Conservation (phyloP, 1,140 invertebrate genomes). For the Hylaeus volcanicus region DNA sequence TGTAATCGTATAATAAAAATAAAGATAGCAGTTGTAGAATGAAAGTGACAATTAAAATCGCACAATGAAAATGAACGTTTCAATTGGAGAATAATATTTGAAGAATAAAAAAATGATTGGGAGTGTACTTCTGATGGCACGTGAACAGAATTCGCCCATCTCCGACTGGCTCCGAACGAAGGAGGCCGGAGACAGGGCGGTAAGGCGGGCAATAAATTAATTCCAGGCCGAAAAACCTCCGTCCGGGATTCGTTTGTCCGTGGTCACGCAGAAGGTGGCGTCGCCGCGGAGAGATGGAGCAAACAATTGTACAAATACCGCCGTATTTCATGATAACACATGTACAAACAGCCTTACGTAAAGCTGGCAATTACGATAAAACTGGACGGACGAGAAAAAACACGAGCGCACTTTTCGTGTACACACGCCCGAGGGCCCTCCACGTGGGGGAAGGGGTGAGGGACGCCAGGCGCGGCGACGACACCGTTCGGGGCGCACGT, state of each 20-base stretch:
- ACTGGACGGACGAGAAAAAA: slow-evolving; percentile 74
- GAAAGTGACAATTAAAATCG: no score
- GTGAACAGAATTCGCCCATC: no score
- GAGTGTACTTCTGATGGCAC: no score
- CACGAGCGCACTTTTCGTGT: slow-evolving; percentile 55
- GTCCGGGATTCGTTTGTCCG: slow-evolving; percentile 68
- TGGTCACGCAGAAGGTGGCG: slow-evolving; percentile 71
- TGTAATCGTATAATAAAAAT: no score
- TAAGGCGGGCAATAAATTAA: slow-evolving; percentile 50
- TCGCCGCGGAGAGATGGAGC: slow-evolving; percentile 67
- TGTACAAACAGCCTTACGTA: slow-evolving; percentile 79
- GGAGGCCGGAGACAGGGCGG: no score
- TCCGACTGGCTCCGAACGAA: no score
- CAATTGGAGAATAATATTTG: no score
- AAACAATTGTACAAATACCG: slow-evolving; percentile 79
- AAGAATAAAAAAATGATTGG: no score
- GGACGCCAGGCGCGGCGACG: slow-evolving; percentile 18
- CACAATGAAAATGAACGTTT: no score
- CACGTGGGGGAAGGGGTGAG: background rate
- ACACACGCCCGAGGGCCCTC: slow-evolving; percentile 15
- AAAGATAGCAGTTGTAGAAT: no score
- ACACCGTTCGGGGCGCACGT: slow-evolving; percentile 37
- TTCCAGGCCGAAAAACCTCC: slow-evolving; percentile 59
- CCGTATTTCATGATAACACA: slow-evolving; percentile 79
- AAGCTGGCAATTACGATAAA: slow-evolving; percentile 77